Evolutionary conservation across 2,888 invertebrate species (phyloP).

Genomic region (Drosophila planitibia): DNA sequence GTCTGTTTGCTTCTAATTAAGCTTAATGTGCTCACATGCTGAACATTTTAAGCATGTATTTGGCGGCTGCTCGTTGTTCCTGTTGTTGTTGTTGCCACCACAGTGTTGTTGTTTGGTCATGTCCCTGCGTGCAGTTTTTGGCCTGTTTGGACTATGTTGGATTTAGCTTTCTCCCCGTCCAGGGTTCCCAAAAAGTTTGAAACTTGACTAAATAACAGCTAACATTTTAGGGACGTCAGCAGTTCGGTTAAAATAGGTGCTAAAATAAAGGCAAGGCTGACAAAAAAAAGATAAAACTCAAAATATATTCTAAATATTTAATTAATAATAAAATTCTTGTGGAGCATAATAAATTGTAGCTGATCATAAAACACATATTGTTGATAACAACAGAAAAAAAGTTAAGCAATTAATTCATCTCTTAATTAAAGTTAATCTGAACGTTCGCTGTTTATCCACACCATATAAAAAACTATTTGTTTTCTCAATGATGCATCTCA

Average conservation of each 20-base stretch:
- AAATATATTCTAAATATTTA: neutral
- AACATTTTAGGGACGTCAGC: conserved; percentile 3
- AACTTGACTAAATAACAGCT: conserved; percentile 1
- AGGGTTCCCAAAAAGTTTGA: conserved; percentile 27
- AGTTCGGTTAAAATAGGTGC: conserved; percentile 4
- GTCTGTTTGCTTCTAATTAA: conserved; percentile 68
- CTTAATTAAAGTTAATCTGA: neutral
- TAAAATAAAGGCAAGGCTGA: neutral
- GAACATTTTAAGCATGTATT: conserved; percentile 53
- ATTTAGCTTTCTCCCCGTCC: conserved; percentile 10
- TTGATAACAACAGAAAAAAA: neutral
- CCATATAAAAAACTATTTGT: conserved; percentile 20
- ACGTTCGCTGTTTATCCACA: conserved; percentile 3
- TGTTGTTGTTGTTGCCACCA: conserved; percentile 19
- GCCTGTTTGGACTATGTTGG: conserved; percentile 42
- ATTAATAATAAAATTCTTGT: neutral
- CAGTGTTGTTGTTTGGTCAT: conserved; percentile 31
- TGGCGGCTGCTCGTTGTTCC: conserved; percentile 15
- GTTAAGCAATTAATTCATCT: neutral
- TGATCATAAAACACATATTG: neutral
- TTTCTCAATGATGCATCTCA: conserved; percentile 14
- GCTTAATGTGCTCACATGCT: conserved; percentile 63
- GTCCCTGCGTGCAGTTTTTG: conserved; percentile 56
- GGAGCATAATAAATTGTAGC: neutral
- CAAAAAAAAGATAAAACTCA: neutral